Evolutionary conservation across 64 coral and sea anemone genomes (phyloP).

Genomic region (Trachythela sp.): DNA sequence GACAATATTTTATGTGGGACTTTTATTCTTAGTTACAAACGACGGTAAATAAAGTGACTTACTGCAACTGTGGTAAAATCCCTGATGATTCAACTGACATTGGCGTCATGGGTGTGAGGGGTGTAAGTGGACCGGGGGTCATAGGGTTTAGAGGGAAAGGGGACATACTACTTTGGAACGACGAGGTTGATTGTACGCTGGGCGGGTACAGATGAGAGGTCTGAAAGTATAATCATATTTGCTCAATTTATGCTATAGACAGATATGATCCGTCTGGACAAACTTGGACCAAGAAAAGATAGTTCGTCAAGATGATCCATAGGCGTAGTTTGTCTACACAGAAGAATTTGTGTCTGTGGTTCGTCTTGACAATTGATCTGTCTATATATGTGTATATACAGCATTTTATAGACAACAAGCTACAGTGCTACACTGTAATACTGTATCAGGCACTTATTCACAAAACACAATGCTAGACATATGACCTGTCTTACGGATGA

Average conservation of each 20-base stretch:
- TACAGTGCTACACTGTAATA: too few species aligned
- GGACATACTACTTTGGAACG: conserved; percentile 64
- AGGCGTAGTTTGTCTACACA: too few species aligned
- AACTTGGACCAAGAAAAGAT: not conserved
- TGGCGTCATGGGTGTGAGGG: conserved; percentile 81
- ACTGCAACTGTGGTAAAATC: conserved; percentile 96
- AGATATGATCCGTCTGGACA: not conserved
- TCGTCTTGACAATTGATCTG: too few species aligned
- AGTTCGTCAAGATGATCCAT: not conserved
- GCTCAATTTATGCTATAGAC: too few species aligned
- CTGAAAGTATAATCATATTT: not conserved
- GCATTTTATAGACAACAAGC: too few species aligned
- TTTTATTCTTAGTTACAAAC: too few species aligned
- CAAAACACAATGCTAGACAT: too few species aligned
- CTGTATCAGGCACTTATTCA: too few species aligned
- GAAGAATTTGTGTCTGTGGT: too few species aligned
- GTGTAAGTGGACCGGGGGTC: conserved; percentile 83
- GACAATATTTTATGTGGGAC: too few species aligned
- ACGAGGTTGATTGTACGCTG: conserved; percentile 66
- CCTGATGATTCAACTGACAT: conserved; percentile 89
- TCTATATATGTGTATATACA: too few species aligned
- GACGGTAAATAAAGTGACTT: conserved; percentile 29
- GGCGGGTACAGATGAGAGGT: conserved; percentile 21
- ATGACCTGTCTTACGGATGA: too few species aligned
- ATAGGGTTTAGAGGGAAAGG: conserved; percentile 75